Base-by-base conservation (phyloP, 2,113 vertebrate species). In the Corydoras maculifer region DNA sequence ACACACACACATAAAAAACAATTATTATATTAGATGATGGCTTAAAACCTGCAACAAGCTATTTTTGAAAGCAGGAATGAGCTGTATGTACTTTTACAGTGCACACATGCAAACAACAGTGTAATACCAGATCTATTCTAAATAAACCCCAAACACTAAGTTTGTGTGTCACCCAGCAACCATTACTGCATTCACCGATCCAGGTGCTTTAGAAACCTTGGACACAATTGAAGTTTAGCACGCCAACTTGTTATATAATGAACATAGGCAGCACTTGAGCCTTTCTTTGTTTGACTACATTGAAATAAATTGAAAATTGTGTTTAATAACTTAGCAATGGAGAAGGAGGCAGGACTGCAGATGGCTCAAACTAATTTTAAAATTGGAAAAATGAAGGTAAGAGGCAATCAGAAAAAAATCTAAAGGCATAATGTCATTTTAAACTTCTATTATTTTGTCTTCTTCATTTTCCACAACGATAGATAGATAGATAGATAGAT, bases 141-240 rank as follows among this genome's bases (percentile, higher is more conserved):
- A 57, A n/a, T n/a, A 5, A 7, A 7, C 13, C 7, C 2, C 13
- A 48, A 58, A 58, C 25, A 58, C 35, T 15, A 3, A n/a, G 58
- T 60, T 53, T 32, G 12, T 14, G 49, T 65, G 60, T 83, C 75
- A 69, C 82, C 70, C 76, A 73, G 86, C 81, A 84, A 85, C 83
- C 59, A 32, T 69, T 29, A 18, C 63, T 74, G 29, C 55, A 67
- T 76, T 54, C 58, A 78, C 63, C 53, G 50, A 69, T 59, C 43
- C 50, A 66, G 9, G 11, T 14, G 58, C 32, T 60, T 59, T 62
- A 49, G 68, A 43, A 51, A 25, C 64, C 32, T 49, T 66, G 9
- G 15, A 67, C 11, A 55, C 57, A 65, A 13, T 15, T 62, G 25
- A 30, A 49, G n/a, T 29, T 32, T 29, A 25, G 48, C 48, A 29